phyloP scores from a whole-genome alignment of 2,888 invertebrate species.

The Steromphala cineraria region DNA sequence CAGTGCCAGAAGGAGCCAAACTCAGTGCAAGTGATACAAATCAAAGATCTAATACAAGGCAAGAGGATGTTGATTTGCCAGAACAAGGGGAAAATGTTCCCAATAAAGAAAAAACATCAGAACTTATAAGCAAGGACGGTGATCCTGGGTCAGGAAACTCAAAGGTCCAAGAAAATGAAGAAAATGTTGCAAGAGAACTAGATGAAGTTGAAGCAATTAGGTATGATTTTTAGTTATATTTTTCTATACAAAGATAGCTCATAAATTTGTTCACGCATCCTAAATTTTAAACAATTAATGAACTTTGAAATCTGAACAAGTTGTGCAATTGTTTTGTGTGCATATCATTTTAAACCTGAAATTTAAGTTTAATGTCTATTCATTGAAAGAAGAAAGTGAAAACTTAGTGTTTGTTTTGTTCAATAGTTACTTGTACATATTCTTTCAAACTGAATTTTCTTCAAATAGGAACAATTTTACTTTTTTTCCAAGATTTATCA shows the following conservation, averaged over 20 bases:
- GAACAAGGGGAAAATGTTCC: background rate
- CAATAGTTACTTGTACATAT: no score
- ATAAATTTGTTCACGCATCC: no score
- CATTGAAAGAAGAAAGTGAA: no score
- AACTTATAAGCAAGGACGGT: background rate
- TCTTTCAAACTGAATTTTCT: no score
- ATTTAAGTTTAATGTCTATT: no score
- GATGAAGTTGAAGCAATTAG: slow-evolving; percentile 46
- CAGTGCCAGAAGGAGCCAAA: background rate
- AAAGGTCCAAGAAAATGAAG: background rate
- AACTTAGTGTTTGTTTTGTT: no score
- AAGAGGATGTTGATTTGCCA: background rate
- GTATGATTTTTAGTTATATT: slow-evolving; percentile 32
- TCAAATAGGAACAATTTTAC: no score
- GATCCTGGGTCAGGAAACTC: background rate
- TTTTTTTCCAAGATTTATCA: no score
- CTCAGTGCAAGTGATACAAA: background rate
- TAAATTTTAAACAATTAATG: no score
- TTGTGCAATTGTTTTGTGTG: no score
- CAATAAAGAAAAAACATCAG: background rate
- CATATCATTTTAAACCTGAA: no score
- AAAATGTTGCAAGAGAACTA: slow-evolving; percentile 39
- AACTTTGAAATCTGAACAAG: no score
- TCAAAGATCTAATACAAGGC: background rate
- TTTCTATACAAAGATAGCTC: background rate